phyloP scores from a whole-genome alignment of 1,140 invertebrate genomes.

The Meloidogyne chitwoodi region DNA sequence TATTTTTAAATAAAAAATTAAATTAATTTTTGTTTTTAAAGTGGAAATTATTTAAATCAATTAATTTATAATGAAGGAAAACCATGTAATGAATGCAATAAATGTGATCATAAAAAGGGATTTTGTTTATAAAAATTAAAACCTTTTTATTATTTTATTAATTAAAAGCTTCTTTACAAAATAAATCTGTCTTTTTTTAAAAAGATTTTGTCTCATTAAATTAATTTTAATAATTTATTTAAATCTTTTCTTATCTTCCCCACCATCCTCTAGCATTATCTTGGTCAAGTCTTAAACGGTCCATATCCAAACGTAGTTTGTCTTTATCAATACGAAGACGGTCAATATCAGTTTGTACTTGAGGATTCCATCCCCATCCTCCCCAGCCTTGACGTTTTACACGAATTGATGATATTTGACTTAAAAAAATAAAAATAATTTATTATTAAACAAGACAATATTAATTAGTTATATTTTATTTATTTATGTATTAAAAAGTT shows the following conservation, averaged over 20 bases:
- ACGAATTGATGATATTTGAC: not conserved
- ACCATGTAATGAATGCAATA: not conserved
- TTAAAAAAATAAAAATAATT: too few relatives aligned
- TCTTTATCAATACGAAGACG: not conserved
- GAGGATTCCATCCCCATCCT: constrained; percentile 6
- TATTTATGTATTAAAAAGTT: too few relatives aligned
- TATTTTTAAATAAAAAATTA: not conserved
- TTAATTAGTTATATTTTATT: too few relatives aligned
- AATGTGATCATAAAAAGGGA: too few relatives aligned
- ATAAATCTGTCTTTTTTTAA: too few relatives aligned
- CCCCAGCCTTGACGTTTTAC: not conserved
- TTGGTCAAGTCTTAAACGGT: not conserved
- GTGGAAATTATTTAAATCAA: constrained; percentile 8
- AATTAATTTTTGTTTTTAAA: not conserved
- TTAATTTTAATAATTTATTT: not conserved
- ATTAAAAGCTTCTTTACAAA: too few relatives aligned
- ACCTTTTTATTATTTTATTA: too few relatives aligned
- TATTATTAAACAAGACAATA: too few relatives aligned
- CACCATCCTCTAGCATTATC: not conserved
- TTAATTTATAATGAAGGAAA: not conserved
- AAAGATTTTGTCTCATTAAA: not conserved
- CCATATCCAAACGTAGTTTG: not conserved
- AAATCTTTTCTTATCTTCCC: not conserved
- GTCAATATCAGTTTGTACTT: not conserved
- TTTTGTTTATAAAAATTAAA: too few relatives aligned